Evolutionary conservation across 2,888 invertebrate species (phyloP).

Genomic region (Spisula solida): DNA sequence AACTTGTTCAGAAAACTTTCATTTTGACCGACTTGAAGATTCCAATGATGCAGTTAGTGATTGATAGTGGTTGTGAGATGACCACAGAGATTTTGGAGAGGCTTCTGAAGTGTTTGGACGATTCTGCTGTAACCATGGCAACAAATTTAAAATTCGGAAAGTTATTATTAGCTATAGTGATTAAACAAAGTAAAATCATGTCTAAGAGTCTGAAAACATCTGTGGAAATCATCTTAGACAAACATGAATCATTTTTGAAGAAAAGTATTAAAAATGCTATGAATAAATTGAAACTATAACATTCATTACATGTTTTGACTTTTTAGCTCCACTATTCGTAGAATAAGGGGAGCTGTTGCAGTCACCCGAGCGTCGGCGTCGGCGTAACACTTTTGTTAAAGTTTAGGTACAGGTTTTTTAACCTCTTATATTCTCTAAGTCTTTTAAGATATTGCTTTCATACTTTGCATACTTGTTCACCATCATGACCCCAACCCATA

Average conservation of each 20-base stretch:
- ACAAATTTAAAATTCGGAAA: conserved; percentile 66
- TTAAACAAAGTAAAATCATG: conserved; percentile 49
- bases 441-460: too few relatives aligned
- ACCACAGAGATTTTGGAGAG: neutral
- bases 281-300: conserved; percentile 46
- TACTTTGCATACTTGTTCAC: too few relatives aligned
- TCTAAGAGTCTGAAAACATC: conserved; percentile 12
- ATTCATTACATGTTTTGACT: neutral
- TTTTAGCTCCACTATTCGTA: neutral
- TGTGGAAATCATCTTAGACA: conserved; percentile 44
- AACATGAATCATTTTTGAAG: conserved; percentile 57
- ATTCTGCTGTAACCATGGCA: conserved; percentile 13
- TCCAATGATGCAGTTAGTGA: conserved; percentile 28
- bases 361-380: too few relatives aligned
- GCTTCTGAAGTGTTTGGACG: conserved; percentile 26
- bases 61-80: conserved; percentile 43
- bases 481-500: too few relatives aligned
- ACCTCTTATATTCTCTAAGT: too few relatives aligned
- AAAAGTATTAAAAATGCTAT: conserved; percentile 51
- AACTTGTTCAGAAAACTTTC: conserved; percentile 16
- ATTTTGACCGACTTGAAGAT: conserved; percentile 33
- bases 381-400: too few relatives aligned
- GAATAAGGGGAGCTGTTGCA: too few relatives aligned
- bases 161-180: conserved; percentile 51
- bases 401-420: too few relatives aligned